Conservation (phyloP, 2,888 invertebrate species). For the Glyphotaelius pellucidus region DNA sequence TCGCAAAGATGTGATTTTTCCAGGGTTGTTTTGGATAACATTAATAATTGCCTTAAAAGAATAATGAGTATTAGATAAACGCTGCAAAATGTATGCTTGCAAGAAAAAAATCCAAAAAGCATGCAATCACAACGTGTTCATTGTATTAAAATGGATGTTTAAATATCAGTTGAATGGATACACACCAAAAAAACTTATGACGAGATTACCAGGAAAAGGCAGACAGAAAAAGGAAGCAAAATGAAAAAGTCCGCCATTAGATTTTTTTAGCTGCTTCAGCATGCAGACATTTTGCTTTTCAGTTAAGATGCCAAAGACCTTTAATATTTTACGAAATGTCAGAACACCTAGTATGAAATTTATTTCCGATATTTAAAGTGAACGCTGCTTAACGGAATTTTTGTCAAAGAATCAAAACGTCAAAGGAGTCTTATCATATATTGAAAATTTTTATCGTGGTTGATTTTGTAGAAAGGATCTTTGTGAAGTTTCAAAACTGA, state of each 20-base stretch:
- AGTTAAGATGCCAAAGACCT: not conserved
- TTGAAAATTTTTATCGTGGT: not conserved
- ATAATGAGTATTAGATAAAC: no score
- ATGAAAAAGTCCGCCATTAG: not conserved
- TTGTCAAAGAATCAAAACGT: not conserved
- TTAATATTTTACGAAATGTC: not conserved
- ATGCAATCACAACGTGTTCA: no score
- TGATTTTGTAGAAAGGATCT: not conserved
- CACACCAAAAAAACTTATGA: no score
- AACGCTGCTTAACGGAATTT: not conserved
- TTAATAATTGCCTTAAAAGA: no score
- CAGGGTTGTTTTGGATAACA: no score
- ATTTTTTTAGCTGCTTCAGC: not conserved
- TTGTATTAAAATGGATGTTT: no score
- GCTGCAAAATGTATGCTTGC: no score
- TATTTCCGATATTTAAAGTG: not conserved
- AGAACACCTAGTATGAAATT: not conserved
- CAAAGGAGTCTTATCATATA: not conserved
- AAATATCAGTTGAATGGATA: no score
- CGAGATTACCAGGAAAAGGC: not conserved
- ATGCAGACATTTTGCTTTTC: not conserved
- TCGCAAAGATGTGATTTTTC: no score
- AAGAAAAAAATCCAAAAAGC: no score
- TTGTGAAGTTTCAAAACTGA: not conserved
- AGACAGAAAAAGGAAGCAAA: not conserved